Evolutionary conservation across 2,113 vertebrate species (phyloP).

Genomic region (Dicerorhinus sumatrensis): DNA sequence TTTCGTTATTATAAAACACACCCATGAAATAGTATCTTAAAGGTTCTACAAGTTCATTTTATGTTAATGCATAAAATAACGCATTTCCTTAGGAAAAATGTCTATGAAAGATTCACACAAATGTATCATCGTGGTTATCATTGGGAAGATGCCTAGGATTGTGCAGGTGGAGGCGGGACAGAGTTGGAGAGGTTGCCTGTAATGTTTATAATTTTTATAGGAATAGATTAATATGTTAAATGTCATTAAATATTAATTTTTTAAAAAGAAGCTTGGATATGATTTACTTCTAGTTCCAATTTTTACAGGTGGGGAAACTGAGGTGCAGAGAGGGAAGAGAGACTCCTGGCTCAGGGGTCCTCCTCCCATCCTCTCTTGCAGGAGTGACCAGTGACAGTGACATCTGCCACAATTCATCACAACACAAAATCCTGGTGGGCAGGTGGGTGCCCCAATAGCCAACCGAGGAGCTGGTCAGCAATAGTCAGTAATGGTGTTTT

Average conservation of each 20-base stretch:
- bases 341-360: neutral
- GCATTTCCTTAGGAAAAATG: neutral
- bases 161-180: neutral
- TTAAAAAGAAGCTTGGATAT: neutral
- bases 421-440: neutral
- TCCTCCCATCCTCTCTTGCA: neutral
- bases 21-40: neutral
- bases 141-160: neutral
- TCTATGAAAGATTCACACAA: neutral
- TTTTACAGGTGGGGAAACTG: neutral
- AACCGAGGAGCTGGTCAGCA: neutral
- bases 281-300: neutral
- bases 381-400: neutral
- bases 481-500: neutral
- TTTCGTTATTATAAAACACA: constrained; percentile 38
- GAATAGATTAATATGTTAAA: neutral
- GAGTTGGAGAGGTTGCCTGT: neutral
- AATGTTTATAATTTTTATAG: neutral
- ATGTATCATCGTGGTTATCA: neutral
- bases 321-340: neutral
- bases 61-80: no score
- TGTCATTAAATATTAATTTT: neutral
- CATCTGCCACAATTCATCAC: neutral
- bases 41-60: neutral
- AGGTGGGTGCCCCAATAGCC: neutral